Conservation (phyloP, 23 tunicate genomes). For the Phallusia fumigata region DNA sequence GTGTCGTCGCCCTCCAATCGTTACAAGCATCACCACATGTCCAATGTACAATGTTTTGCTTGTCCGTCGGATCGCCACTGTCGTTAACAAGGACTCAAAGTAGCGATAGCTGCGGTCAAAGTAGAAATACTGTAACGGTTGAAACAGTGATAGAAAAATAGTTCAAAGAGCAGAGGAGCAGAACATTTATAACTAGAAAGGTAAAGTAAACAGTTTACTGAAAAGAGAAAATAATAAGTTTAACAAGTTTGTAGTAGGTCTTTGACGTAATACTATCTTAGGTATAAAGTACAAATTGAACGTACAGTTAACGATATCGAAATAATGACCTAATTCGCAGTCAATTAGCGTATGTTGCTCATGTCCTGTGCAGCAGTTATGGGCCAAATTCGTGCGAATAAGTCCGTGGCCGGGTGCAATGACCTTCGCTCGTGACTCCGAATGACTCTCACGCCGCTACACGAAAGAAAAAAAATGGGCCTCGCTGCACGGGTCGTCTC, state of each 20-base stretch:
- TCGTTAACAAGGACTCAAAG: neutral
- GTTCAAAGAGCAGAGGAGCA: no score
- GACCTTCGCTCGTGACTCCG: slow-evolving; percentile 4
- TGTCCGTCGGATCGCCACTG: neutral
- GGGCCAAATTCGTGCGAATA: neutral
- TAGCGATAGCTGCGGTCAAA: no score
- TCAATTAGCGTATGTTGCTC: neutral
- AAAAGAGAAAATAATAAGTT: no score
- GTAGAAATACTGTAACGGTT: no score
- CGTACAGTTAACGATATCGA: neutral
- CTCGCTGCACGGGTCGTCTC: neutral
- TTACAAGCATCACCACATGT: neutral
- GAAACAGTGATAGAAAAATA: no score
- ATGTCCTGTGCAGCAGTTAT: neutral
- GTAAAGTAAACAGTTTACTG: no score
- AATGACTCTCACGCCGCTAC: neutral
- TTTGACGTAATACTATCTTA: no score
- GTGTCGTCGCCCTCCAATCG: neutral
- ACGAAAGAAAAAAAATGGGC: neutral
- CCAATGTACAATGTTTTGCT: neutral
- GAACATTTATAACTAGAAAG: no score
- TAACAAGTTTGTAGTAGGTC: no score
- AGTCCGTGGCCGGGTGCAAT: neutral
- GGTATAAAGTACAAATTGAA: no score
- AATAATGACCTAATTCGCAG: slow-evolving; percentile 6